phyloP scores from a whole-genome alignment of 2,888 invertebrate species.

The Melitaea athalia region DNA sequence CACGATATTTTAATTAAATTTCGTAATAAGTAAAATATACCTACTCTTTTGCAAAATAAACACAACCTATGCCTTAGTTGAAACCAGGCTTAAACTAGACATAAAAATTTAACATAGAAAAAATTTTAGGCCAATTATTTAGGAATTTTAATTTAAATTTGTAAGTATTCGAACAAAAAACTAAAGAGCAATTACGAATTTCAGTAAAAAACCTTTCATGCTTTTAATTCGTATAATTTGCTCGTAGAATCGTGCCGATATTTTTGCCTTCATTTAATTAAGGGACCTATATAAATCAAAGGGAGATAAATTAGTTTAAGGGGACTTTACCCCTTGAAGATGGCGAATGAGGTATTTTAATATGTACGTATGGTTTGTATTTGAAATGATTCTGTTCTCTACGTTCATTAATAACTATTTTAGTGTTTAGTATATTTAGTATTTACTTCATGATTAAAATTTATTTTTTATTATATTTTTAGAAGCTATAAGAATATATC shows the following conservation, averaged over 20 bases:
- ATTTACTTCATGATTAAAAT: too few relatives aligned
- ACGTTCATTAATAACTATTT: too few relatives aligned
- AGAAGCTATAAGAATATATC: too few relatives aligned
- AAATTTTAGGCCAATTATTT: not conserved
- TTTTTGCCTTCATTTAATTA: slow-evolving; percentile 55
- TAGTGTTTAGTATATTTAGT: too few relatives aligned
- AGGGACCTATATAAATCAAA: slow-evolving; percentile 55
- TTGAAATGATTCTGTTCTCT: not conserved
- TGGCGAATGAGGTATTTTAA: slow-evolving; percentile 21
- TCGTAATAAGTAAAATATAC: too few relatives aligned
- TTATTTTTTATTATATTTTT: too few relatives aligned
- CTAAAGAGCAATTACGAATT: slow-evolving; percentile 30
- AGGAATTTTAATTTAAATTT: not conserved
- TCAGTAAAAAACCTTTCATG: slow-evolving; percentile 30
- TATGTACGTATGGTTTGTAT: not conserved
- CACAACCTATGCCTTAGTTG: too few relatives aligned
- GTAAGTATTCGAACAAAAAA: slow-evolving; percentile 1
- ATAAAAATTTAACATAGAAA: not conserved
- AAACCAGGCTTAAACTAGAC: not conserved
- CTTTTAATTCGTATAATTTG: slow-evolving; percentile 44
- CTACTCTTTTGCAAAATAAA: too few relatives aligned
- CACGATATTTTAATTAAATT: too few relatives aligned
- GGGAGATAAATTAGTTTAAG: slow-evolving; percentile 67
- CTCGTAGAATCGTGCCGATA: slow-evolving; percentile 44
- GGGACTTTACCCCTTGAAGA: slow-evolving; percentile 38